These are phyloP conservation scores for Barypeithes pellucidus DNA, from an alignment of 2,888 invertebrate genomes.

Conservation along the genomic window DNA sequence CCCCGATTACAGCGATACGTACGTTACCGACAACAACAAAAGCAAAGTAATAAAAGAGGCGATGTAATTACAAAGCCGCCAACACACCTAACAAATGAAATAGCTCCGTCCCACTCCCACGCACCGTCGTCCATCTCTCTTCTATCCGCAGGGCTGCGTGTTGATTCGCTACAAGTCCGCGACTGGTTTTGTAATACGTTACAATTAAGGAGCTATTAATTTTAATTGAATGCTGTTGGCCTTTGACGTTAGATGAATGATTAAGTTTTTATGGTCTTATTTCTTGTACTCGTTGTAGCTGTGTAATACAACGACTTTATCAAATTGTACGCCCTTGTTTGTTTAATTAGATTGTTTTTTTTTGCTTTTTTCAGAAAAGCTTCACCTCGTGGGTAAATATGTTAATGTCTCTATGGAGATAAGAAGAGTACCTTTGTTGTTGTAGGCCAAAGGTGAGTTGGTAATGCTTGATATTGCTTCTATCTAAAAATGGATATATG, in stretches of 20 bases:
- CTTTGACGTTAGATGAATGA: slow-evolving; percentile 50
- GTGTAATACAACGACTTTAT: slow-evolving; percentile 7
- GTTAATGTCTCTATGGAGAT: too few species aligned
- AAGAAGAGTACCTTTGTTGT: too few species aligned
- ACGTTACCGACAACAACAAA: slow-evolving; percentile 33
- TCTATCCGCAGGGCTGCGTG: slow-evolving; percentile 42
- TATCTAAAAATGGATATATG: too few species aligned
- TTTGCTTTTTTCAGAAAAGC: too few species aligned
- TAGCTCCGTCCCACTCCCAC: slow-evolving; percentile 33
- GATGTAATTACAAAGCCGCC: slow-evolving; percentile 37
- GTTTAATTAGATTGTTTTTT: not conserved
- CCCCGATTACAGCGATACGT: slow-evolving; percentile 1
- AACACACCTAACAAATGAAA: slow-evolving; percentile 44
- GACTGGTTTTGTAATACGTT: slow-evolving; percentile 50
- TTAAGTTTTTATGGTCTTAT: slow-evolving; percentile 33
- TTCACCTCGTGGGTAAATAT: too few species aligned
- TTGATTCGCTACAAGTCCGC: slow-evolving; percentile 51
- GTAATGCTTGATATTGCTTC: too few species aligned
- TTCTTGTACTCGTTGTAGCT: slow-evolving; percentile 3
- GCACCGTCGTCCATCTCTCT: slow-evolving; percentile 27
- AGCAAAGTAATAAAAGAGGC: slow-evolving; percentile 42
- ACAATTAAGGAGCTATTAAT: slow-evolving; percentile 54
- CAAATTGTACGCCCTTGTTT: not conserved
- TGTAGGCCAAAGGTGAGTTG: too few species aligned
- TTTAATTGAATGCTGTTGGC: slow-evolving; percentile 54